A percentile compares a stretch with the other conserved stretches of the same genome.
phyloP scores from a whole-genome alignment of 2,113 vertebrate genomes.

The Brachypodius melanocephalos region DNA sequence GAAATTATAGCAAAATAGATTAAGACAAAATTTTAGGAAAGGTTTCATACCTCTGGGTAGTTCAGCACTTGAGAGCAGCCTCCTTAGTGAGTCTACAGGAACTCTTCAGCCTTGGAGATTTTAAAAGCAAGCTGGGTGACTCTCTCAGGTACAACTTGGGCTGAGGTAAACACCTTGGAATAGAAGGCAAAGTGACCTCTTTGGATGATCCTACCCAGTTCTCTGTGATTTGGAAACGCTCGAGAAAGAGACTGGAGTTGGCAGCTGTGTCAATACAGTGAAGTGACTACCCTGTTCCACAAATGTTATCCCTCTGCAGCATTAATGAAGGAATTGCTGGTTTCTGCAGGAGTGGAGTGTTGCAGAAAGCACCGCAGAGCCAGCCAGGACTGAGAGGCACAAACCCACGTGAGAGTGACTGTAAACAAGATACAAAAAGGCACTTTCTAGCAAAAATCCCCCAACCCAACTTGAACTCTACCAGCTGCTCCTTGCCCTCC shows the following conservation, averaged over 20 bases:
- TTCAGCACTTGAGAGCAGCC: neutral
- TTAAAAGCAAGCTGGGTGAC: neutral
- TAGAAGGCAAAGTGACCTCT: neutral
- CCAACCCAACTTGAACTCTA: fast-evolving
- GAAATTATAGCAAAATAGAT: neutral
- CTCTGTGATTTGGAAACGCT: neutral
- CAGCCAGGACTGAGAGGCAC: neutral
- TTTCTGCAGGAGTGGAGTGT: neutral
- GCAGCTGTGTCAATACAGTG: neutral
- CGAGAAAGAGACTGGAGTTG: neutral
- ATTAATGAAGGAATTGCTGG: neutral
- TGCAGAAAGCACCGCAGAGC: neutral
- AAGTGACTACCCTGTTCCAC: neutral
- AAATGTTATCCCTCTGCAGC: neutral
- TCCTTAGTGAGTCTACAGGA: neutral
- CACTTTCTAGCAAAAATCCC: neutral
- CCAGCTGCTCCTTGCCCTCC: neutral
- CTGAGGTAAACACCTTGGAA: neutral
- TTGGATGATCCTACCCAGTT: neutral
- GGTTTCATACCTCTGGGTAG: neutral
- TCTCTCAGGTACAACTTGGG: neutral
- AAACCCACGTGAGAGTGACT: neutral
- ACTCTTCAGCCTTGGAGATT: neutral
- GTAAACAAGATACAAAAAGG: neutral
- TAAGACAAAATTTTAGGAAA: neutral